These are phyloP conservation scores for Prunella himalayana DNA, from an alignment of 2,113 vertebrate genomes.

Conservation along the genomic window DNA sequence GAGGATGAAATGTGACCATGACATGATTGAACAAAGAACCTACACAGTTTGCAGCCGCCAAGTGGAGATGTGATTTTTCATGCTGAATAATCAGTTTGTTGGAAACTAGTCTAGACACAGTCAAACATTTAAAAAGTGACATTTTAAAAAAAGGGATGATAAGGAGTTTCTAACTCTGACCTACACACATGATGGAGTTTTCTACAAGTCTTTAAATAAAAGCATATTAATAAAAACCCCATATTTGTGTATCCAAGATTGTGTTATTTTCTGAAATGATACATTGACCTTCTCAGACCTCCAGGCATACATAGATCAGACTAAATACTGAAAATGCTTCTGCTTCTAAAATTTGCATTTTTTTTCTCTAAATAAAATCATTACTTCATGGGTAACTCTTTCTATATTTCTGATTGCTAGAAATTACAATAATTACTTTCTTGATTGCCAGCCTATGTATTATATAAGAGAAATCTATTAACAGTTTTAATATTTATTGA, in stretches of 20 bases:
- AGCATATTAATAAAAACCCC: neutral
- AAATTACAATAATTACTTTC: neutral
- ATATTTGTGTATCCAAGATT: neutral
- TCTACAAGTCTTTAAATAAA: neutral
- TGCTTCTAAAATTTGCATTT: neutral
- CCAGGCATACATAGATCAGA: neutral
- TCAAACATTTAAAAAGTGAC: neutral
- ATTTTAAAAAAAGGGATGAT: neutral
- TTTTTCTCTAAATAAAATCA: neutral
- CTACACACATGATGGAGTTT: neutral
- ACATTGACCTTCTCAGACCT: neutral
- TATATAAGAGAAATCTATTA: neutral
- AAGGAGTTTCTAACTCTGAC: neutral
- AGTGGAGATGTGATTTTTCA: neutral
- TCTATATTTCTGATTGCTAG: neutral
- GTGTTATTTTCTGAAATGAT: neutral
- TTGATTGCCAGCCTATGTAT: neutral
- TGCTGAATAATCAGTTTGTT: neutral
- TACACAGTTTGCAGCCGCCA: neutral
- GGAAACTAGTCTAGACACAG: neutral
- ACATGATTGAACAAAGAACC: neutral
- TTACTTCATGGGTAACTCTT: neutral
- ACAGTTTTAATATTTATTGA: neutral
- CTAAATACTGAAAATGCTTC: neutral
- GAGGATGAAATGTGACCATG: neutral